A percentile compares a stretch with the other conserved stretches of the same genome.
phyloP scores from a whole-genome alignment of 2,797 vertebrate genomes.

The Trichosurus vulpecula region DNA sequence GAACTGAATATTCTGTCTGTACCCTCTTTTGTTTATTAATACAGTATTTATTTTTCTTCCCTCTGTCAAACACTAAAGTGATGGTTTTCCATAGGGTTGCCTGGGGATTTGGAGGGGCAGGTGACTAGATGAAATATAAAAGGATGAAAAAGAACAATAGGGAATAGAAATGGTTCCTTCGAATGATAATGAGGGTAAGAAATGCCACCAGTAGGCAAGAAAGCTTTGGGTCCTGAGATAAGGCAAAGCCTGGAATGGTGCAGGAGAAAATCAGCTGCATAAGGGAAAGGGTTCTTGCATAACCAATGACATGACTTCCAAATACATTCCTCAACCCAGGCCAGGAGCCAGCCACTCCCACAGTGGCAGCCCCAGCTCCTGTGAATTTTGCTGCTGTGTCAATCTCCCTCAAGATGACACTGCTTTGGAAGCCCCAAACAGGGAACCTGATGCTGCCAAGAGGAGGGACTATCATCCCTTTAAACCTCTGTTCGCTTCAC shows the following conservation, averaged over 20 bases:
- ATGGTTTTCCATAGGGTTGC: not conserved
- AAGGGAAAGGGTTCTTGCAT: constrained; percentile 91
- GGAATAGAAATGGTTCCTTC: constrained; percentile 52
- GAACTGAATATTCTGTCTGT: not conserved
- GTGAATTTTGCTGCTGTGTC: constrained; percentile 92
- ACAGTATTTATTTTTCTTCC: not conserved
- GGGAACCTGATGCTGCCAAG: not conserved
- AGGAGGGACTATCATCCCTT: constrained; percentile 81
- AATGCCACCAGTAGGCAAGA: constrained; percentile 94
- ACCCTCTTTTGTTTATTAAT: not conserved
- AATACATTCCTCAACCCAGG: constrained; percentile 91
- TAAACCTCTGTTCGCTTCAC: constrained; percentile 85
- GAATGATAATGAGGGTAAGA: constrained; percentile 93
- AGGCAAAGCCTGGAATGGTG: constrained; percentile 91
- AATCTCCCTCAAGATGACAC: constrained; percentile 86
- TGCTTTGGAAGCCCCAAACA: constrained; percentile 88
- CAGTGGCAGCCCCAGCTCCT: constrained; percentile 90
- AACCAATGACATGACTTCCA: constrained; percentile 91
- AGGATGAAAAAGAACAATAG: not conserved
- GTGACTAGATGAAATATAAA: constrained; percentile 18
- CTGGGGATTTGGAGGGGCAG: not conserved
- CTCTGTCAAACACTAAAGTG: not conserved
- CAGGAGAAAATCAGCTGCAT: constrained; percentile 94
- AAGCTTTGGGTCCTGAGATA: constrained; percentile 92
- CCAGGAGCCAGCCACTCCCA: constrained; percentile 90